These are phyloP conservation scores for Carollia perspicillata DNA, from an alignment of 2,113 vertebrate genomes.

Conservation along the genomic window DNA sequence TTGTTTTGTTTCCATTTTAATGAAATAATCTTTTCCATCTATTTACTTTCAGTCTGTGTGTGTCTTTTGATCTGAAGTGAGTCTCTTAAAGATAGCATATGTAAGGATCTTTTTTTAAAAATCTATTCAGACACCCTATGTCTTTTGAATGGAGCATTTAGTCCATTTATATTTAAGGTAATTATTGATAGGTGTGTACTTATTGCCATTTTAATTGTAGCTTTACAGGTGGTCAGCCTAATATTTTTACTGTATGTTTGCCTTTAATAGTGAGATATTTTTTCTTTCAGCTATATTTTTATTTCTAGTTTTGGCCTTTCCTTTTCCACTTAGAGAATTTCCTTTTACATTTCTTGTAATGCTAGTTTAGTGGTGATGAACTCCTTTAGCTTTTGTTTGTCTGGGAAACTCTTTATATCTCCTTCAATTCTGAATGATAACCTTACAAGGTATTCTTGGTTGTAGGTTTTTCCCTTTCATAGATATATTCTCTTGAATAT, in stretches of 20 bases:
- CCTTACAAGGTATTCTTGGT: neutral
- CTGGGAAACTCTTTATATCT: neutral
- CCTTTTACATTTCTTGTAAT: neutral
- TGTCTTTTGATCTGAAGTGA: neutral
- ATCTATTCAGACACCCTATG: neutral
- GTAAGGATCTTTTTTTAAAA: neutral
- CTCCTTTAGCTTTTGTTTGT: neutral
- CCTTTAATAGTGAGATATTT: neutral
- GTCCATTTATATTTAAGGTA: neutral
- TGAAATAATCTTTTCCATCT: neutral
- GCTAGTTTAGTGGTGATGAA: neutral
- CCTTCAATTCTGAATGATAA: neutral
- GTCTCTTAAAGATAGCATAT: neutral
- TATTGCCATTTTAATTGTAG: neutral
- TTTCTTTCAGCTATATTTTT: neutral
- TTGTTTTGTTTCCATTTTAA: neutral
- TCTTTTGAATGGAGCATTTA: neutral
- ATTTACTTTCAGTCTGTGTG: neutral
- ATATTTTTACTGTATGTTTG: neutral
- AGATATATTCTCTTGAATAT: neutral
- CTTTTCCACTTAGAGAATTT: neutral
- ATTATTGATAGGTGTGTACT: neutral
- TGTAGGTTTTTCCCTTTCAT: neutral
- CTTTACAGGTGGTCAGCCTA: neutral
- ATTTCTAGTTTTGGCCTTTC: neutral